A percentile compares a stretch with the other conserved stretches of the same genome.
phyloP scores from a whole-genome alignment of 2,797 vertebrate genomes.

The Pteropus rufus region DNA sequence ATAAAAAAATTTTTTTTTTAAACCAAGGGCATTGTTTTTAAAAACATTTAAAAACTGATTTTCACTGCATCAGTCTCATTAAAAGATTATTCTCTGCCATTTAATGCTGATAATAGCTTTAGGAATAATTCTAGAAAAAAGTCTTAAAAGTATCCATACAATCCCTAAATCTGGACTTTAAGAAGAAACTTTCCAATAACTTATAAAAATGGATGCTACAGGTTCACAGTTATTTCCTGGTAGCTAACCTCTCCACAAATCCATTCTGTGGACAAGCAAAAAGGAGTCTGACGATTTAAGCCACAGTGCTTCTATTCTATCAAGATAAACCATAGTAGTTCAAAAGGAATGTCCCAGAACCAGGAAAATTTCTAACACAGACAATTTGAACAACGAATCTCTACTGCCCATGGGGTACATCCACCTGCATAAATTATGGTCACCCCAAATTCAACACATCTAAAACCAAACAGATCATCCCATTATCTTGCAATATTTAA shows the following conservation, averaged over 20 bases:
- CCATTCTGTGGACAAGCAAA: not conserved
- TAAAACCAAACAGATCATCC: not conserved
- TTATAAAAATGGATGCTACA: not conserved
- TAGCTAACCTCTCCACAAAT: not conserved
- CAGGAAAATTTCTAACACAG: not conserved
- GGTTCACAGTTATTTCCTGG: not conserved
- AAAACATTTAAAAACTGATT: not conserved
- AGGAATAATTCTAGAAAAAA: conserved; percentile 19
- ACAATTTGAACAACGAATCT: not conserved
- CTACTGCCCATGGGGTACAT: not conserved
- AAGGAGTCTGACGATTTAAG: not conserved
- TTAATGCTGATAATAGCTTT: not conserved
- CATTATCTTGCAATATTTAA: not conserved
- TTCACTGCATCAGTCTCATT: not conserved
- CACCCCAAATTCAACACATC: not conserved
- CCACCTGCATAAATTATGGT: not conserved
- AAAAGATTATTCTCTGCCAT: not conserved
- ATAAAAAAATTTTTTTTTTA: not conserved
- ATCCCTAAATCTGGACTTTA: not conserved
- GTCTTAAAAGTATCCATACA: not conserved
- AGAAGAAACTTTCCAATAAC: not conserved
- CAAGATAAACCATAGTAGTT: not conserved
- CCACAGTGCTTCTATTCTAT: not conserved
- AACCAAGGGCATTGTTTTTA: not conserved
- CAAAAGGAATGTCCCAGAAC: not conserved